These are phyloP conservation scores for Columbina picui DNA, from an alignment of 2,113 vertebrate species.

Conservation along the genomic window DNA sequence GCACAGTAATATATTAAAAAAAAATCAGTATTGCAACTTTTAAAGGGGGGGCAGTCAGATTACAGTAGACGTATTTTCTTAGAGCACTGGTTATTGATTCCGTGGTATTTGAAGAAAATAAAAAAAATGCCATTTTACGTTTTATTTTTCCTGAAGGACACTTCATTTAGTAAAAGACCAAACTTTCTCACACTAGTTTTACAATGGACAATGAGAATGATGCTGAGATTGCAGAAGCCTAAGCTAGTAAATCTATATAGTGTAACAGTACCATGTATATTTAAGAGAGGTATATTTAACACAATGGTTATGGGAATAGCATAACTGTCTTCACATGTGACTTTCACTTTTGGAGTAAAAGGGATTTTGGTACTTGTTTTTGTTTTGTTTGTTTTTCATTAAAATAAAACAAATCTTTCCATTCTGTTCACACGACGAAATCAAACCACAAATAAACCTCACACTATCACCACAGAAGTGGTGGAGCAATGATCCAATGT, in stretches of 20 bases:
- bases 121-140: background rate
- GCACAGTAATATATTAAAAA: background rate
- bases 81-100: background rate
- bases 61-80: background rate
- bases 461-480: fast-evolving
- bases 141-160: background rate
- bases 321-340: background rate
- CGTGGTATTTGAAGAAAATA: background rate
- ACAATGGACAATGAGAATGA: background rate
- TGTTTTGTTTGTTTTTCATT: background rate
- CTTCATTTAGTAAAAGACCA: background rate
- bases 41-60: background rate
- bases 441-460: background rate
- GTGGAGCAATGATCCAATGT: background rate
- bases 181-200: background rate
- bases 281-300: background rate
- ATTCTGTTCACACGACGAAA: background rate
- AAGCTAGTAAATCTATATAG: background rate
- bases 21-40: background rate
- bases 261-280: fast-evolving
- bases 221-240: background rate
- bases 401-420: background rate
- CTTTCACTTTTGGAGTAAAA: background rate
- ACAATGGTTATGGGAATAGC: background rate
- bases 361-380: no score